These are phyloP conservation scores for Limenitis arthemis DNA, from an alignment of 2,888 invertebrate genomes.

Conservation along the genomic window DNA sequence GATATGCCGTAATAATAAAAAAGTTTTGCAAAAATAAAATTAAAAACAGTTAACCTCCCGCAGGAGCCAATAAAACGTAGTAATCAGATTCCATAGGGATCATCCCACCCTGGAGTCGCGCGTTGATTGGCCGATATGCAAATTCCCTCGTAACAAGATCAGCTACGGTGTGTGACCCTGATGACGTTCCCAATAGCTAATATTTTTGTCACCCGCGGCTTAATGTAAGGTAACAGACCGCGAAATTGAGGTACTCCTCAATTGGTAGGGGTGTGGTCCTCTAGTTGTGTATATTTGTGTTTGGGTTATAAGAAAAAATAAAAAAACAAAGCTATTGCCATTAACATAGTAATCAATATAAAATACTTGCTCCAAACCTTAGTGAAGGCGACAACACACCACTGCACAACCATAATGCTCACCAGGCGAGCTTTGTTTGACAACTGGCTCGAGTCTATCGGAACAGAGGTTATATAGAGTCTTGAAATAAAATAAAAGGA, in stretches of 20 bases:
- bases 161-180: conserved; percentile 48
- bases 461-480: too few species aligned
- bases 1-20: too few species aligned
- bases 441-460: too few species aligned
- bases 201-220: conserved; percentile 55
- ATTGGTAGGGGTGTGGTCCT: conserved; percentile 23
- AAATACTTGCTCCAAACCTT: too few species aligned
- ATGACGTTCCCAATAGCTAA: conserved; percentile 60
- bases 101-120: conserved; percentile 41
- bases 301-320: too few species aligned
- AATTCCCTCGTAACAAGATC: conserved; percentile 60
- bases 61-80: conserved; percentile 32
- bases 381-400: too few species aligned
- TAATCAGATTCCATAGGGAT: conserved; percentile 55
- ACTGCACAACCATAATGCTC: too few species aligned
- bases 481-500: too few species aligned
- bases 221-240: conserved; percentile 44
- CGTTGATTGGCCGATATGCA: conserved; percentile 70
- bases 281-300: background rate
- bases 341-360: too few species aligned
- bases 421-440: too few species aligned
- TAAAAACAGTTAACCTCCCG: conserved; percentile 31
- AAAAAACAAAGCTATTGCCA: too few species aligned
- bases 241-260: conserved; percentile 48
- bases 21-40: background rate